These are phyloP conservation scores for Neocloeon triangulifer DNA, from an alignment of 1,140 invertebrate genomes.

Conservation along the genomic window DNA sequence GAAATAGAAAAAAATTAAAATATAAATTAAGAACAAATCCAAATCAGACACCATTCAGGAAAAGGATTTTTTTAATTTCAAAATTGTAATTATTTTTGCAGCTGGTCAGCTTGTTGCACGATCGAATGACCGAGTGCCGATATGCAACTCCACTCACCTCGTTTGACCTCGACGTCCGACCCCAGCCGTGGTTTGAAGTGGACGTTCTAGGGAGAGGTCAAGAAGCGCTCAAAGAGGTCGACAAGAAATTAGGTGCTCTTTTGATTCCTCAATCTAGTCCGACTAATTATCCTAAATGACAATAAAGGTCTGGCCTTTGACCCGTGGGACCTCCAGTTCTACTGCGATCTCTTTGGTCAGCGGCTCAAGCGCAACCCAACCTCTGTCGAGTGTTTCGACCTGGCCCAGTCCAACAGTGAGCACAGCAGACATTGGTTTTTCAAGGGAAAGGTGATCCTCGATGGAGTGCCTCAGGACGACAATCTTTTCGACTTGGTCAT, in stretches of 20 bases:
- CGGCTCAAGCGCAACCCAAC: constrained; percentile 83
- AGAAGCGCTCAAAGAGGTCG: constrained; percentile 59
- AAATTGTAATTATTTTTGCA: too few relatives aligned
- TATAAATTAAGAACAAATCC: too few relatives aligned
- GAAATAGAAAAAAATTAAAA: too few relatives aligned
- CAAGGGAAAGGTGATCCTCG: constrained; percentile 67
- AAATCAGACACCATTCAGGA: too few relatives aligned
- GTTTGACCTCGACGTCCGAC: constrained; percentile 39
- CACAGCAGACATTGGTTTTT: constrained; percentile 88
- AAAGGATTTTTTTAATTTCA: too few relatives aligned
- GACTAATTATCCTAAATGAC: constrained; percentile 4
- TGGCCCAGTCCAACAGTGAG: constrained; percentile 95
- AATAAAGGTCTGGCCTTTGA: constrained; percentile 58
- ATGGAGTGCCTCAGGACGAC: constrained; percentile 50
- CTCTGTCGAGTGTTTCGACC: constrained; percentile 91
- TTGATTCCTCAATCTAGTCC: background rate
- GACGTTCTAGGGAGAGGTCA: constrained; percentile 55
- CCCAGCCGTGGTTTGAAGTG: constrained; percentile 59
- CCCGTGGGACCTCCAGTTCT: constrained; percentile 68
- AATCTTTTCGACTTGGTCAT: constrained; percentile 86
- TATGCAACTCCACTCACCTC: constrained; percentile 42
- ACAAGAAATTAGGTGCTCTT: constrained; percentile 45
- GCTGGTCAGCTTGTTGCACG: constrained; percentile 42
- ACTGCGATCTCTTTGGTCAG: constrained; percentile 54
- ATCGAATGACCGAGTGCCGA: constrained; percentile 64